These are phyloP conservation scores for Medauroidea extradentata DNA, from an alignment of 1,140 invertebrate genomes.

Conservation along the genomic window DNA sequence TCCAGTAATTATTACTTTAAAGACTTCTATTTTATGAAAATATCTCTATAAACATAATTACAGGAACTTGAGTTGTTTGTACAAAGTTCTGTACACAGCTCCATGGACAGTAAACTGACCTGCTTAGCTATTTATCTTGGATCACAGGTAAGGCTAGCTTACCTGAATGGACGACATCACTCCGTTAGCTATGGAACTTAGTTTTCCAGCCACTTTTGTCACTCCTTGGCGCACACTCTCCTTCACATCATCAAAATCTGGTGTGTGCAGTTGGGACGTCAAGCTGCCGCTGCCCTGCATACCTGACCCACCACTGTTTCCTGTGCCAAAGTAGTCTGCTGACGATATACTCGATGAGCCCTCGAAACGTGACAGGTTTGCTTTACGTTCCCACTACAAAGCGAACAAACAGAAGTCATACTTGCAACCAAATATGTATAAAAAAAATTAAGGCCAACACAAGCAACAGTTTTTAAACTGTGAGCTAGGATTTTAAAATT, in stretches of 20 bases:
- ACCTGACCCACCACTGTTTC: conserved; percentile 34
- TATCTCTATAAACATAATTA: too few relatives aligned
- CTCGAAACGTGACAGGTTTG: conserved; percentile 73
- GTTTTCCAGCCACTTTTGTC: conserved; percentile 89
- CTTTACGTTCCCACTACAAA: conserved; percentile 57
- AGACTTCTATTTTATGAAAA: too few relatives aligned
- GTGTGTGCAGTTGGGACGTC: conserved; percentile 45
- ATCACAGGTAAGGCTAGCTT: too few relatives aligned
- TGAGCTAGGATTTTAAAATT: too few relatives aligned
- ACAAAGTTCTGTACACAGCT: too few relatives aligned
- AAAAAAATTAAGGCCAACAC: too few relatives aligned
- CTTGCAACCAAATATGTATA: too few relatives aligned
- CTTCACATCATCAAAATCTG: conserved; percentile 89
- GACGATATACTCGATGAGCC: conserved; percentile 93
- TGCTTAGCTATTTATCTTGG: too few relatives aligned
- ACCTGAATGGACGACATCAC: conserved; percentile 90
- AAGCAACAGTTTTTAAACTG: too few relatives aligned
- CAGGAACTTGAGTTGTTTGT: too few relatives aligned
- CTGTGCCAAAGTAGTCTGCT: conserved; percentile 87
- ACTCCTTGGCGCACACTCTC: conserved; percentile 95
- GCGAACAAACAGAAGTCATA: not conserved
- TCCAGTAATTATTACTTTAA: too few relatives aligned
- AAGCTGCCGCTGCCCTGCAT: conserved; percentile 12
- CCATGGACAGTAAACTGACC: too few relatives aligned
- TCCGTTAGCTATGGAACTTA: conserved; percentile 91